Base-by-base conservation (phyloP, 2,888 invertebrate genomes). In the Acronicta alni region DNA sequence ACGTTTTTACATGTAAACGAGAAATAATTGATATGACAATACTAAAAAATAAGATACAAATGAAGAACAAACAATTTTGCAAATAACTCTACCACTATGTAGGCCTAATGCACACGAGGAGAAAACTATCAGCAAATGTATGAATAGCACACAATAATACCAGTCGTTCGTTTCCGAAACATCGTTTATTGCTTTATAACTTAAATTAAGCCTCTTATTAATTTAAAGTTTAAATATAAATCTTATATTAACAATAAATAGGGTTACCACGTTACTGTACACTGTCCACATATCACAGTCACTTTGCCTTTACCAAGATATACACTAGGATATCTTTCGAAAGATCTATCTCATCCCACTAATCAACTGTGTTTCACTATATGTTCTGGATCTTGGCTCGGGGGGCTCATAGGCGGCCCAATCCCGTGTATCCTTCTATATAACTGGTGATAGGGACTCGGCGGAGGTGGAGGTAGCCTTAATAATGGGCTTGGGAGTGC, bases 361-460 rank as follows among this genome's bases (percentile, higher is more conserved):
- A 18, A 91, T 95, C 95, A 95, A 86, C 94, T 95, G 86, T 94
- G 95, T 74, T 95, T 95, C 72, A 95, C 88, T 53, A 93, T 86
- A 64, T 94, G 94, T 16, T 94, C 89, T 53, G 94, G 89, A 14
- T 90, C 89, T 20, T 77, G 81, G 17, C 77, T 76, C 12, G 91
- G 88, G 0, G 91, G 89, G 48, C 89, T 89, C 62, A 77, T 71
- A 39, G 89, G 83, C 16, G 92, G 87, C 37, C 81, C 82, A 57
- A 93, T 73, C n/a, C 89, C 89, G 85, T 95, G 87, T 82, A 95
- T 87, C 76, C 95, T 87, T 47, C 92, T 79, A 80, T 91, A 93
- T 72, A 90, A 78, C 85, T 89, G 92, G 66, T 90, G 93, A 79
- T 90, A 93, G 6, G 90, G 90, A 67, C 76, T 87, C 60, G 90